Percentiles rank a stretch among this genome's conserved stretches.
Evolutionary conservation across 2,113 vertebrate species (phyloP).

Genomic region (Elanus axillaris): DNA sequence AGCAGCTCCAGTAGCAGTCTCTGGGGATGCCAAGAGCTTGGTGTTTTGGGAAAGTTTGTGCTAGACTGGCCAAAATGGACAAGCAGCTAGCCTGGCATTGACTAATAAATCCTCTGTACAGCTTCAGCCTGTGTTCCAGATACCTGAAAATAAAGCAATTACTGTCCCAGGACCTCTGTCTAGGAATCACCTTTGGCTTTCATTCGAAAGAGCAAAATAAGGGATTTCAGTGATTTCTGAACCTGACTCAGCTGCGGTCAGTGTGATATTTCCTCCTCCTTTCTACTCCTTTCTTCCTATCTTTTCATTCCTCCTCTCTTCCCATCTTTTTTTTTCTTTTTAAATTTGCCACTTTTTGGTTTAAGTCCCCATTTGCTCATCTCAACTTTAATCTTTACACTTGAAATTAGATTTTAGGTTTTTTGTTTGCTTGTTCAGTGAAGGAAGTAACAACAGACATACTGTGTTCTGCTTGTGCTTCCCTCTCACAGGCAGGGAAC

Average conservation of each 20-base stretch:
- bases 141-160: not conserved
- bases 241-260: not conserved
- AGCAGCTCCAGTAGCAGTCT: not conserved
- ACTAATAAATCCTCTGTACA: not conserved
- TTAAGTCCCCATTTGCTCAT: not conserved
- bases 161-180: constrained; percentile 21
- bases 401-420: not conserved
- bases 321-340: not conserved
- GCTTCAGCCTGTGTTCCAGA: not conserved
- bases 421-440: not conserved
- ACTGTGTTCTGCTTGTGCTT: not conserved
- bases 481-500: not conserved
- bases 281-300: not conserved
- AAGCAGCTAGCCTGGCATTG: constrained; percentile 7
- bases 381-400: not conserved
- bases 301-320: not conserved
- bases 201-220: not conserved
- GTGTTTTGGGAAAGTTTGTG: not conserved
- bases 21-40: not conserved
- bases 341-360: not conserved
- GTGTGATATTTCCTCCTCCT: not conserved
- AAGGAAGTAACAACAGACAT: not conserved
- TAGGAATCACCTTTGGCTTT: constrained; percentile 34
- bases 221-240: not conserved
- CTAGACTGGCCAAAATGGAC: not conserved